Evolutionary conservation across 2,113 vertebrate species (phyloP).

Genomic region (Cryptomyrus ogoouensis): DNA sequence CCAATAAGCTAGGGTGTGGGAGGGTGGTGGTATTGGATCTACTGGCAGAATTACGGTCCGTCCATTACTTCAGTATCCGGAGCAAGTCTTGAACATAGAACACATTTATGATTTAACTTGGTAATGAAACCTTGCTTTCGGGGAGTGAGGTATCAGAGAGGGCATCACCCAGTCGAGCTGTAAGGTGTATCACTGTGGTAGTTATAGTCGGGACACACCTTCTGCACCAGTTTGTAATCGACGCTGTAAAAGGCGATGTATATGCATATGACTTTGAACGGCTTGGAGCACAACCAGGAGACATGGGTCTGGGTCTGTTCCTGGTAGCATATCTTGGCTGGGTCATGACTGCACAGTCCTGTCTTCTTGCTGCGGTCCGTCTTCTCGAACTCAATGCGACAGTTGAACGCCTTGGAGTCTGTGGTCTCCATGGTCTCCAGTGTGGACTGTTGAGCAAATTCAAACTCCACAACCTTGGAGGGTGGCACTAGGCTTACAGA

Average conservation of each 20-base stretch:
- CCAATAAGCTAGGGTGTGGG: background rate
- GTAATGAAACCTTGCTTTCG: background rate
- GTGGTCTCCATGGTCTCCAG: constrained; percentile 94
- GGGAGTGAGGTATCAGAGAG: constrained; percentile 19
- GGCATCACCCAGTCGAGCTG: constrained; percentile 84
- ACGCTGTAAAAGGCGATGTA: constrained; percentile 98
- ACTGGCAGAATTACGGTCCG: background rate
- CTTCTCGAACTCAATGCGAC: constrained; percentile 96
- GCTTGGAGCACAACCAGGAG: constrained; percentile 97
- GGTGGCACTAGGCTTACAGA: constrained; percentile 96
- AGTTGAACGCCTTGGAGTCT: constrained; percentile 97
- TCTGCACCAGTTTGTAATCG: constrained; percentile 98
- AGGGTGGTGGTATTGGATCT: background rate
- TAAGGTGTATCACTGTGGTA: constrained; percentile 97
- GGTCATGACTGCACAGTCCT: constrained; percentile 82
- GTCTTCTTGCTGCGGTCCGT: constrained; percentile 98
- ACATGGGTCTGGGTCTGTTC: constrained; percentile 98
- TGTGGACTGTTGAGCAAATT: constrained; percentile 81
- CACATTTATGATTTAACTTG: background rate
- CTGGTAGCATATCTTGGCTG: constrained; percentile 92
- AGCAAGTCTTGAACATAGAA: background rate
- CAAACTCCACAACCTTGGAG: constrained; percentile 96
- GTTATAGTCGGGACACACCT: constrained; percentile 98
- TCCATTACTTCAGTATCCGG: background rate
- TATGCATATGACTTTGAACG: constrained; percentile 98